Percentiles rank a stretch among this genome's conserved stretches.
Conservation (phyloP, 2,797 vertebrate genomes). For the Argyrosomus regius region DNA sequence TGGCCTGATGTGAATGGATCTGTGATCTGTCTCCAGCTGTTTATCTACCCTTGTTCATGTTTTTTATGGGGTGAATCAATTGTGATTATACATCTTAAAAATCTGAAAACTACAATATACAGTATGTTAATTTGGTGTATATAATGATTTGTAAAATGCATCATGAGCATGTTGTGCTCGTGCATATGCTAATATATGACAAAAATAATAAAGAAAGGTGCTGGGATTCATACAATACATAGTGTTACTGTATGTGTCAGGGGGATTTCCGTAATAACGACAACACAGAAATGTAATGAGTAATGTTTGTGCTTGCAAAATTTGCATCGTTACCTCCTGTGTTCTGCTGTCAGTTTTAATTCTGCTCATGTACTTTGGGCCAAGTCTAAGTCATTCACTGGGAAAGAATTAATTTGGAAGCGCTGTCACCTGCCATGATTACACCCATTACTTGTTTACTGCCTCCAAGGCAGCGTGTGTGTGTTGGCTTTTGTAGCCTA, state of each 20-base stretch:
- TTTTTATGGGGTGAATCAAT: background rate
- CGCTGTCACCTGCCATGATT: slow-evolving; percentile 69
- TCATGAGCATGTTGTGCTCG: background rate
- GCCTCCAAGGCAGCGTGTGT: slow-evolving; percentile 42
- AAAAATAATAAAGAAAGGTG: background rate
- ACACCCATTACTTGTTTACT: slow-evolving; percentile 66
- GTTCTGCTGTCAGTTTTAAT: slow-evolving; percentile 60
- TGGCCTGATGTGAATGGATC: background rate
- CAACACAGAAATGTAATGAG: slow-evolving; percentile 39
- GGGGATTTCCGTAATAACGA: slow-evolving; percentile 31
- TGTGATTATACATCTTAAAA: background rate
- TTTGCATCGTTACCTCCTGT: slow-evolving; percentile 38
- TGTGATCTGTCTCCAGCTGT: background rate
- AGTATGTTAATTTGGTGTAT: background rate
- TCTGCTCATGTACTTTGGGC: slow-evolving; percentile 51
- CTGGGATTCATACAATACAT: slow-evolving; percentile 20
- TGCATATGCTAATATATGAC: background rate
- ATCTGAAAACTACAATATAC: background rate
- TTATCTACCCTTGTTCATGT: background rate
- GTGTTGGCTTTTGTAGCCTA: slow-evolving; percentile 33
- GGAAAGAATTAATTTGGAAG: slow-evolving; percentile 71
- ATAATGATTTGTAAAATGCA: slow-evolving; percentile 3
- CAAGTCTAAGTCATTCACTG: slow-evolving; percentile 69
- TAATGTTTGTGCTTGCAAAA: slow-evolving; percentile 38
- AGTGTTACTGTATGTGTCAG: slow-evolving; percentile 4